A percentile compares a stretch with the other conserved stretches of the same genome.
Evolutionary conservation across 2,113 vertebrate genomes (phyloP).

Genomic region (Trematocara macrostoma): DNA sequence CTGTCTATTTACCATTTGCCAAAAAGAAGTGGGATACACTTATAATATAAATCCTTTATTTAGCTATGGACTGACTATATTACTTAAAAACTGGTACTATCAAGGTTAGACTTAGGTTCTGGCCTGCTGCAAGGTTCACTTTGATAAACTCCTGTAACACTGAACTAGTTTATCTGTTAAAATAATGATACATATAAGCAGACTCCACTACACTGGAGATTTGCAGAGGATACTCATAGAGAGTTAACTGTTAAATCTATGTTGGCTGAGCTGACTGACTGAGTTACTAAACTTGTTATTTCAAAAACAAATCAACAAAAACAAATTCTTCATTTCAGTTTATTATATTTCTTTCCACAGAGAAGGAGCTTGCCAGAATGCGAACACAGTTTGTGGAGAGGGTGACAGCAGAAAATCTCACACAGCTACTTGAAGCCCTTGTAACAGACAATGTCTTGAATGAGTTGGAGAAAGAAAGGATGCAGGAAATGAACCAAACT

Average conservation of each 20-base stretch:
- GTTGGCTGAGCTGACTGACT: background rate
- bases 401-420: background rate
- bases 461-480: background rate
- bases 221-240: background rate
- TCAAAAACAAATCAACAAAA: background rate
- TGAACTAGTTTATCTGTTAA: background rate
- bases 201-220: background rate
- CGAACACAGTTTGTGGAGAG: background rate
- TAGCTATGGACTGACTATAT: background rate
- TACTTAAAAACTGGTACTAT: background rate
- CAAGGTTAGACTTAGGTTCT: background rate
- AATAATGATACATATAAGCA: background rate
- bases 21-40: background rate
- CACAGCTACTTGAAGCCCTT: background rate
- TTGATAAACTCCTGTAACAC: background rate
- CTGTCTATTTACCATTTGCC: background rate
- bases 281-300: background rate
- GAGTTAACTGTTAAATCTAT: background rate
- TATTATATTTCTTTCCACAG: background rate
- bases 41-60: background rate
- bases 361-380: background rate
- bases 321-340: background rate
- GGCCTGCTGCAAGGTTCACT: background rate
- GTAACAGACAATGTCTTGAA: background rate
- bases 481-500: accelerated